Conservation (phyloP, 1,140 invertebrate genomes). For the Macrotrachela quadricornifera region DNA sequence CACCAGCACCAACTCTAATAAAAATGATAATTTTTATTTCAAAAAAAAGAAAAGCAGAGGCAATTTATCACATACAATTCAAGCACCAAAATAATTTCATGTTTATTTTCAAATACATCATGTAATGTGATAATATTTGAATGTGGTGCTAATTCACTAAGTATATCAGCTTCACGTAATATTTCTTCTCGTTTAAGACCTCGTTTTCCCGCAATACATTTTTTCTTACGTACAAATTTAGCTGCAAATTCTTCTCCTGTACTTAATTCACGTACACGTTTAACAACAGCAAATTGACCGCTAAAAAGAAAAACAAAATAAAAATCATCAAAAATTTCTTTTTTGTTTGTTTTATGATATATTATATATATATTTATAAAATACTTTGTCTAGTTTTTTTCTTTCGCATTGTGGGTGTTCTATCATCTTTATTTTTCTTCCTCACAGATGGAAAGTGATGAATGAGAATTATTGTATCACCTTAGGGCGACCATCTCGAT, state of each 20-base stretch:
- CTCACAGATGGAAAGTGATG: no score
- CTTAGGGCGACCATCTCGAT: no score
- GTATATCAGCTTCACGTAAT: slow-evolving; percentile 34
- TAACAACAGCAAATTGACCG: slow-evolving; percentile 82
- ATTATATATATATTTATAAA: no score
- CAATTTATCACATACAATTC: slow-evolving; percentile 32
- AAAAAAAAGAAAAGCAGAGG: not conserved
- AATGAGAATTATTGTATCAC: no score
- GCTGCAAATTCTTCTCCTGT: slow-evolving; percentile 70
- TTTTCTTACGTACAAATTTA: slow-evolving; percentile 72
- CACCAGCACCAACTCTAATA: slow-evolving; percentile 36
- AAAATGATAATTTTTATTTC: not conserved
- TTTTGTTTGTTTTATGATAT: no score
- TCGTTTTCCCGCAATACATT: slow-evolving; percentile 14
- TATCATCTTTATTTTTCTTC: no score
- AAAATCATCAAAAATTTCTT: no score
- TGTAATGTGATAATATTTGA: slow-evolving; percentile 36
- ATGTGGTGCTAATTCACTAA: slow-evolving; percentile 32
- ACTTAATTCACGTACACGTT: slow-evolving; percentile 57
- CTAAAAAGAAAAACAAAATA: slow-evolving; percentile 33
- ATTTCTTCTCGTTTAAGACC: slow-evolving; percentile 30
- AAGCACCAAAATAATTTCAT: slow-evolving; percentile 35
- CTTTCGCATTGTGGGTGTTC: no score
- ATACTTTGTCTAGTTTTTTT: no score
- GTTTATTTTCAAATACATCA: slow-evolving; percentile 34